Base-by-base conservation (phyloP, 2,888 invertebrate genomes). In the Alsophila aescularia region DNA sequence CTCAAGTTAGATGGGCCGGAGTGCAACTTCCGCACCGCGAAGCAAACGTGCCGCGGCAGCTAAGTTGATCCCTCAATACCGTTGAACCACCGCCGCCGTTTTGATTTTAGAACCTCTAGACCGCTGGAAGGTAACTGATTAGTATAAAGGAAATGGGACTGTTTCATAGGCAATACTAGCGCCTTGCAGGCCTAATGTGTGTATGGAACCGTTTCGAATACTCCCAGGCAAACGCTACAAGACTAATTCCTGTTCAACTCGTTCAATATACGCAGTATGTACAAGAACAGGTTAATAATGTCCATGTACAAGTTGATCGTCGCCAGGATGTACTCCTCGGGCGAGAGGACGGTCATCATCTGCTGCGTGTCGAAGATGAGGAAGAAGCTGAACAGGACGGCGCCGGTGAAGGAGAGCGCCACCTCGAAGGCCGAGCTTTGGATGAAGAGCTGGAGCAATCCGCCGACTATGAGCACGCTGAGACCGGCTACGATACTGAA, bases 251-350 rank as follows among this genome's bases (percentile, higher is more conserved):
- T 85, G 73, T 92, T 93, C 29, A 93, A 60, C 51, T 93, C 94
- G 61, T 94, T 94, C 47, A 97, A 89, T 66, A 96, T 94, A 56
- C 96, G 93, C 52, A 98, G 92, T 67, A 97, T 95, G 79, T 96
- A 94, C 13, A 97, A 74, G 89, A 98, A 98, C 62, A 97, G 87
- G 83, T 97, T 97, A 63, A 98, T 92, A 55, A 98, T 96, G 74
- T 98, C 97, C 90, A 97, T 92, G 81, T 98, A 98, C 36, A 98
- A 90, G 80, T 95, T 96, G 77, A 97, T 96, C 0, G 97, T 95
- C 1, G 96, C 97, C 43, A 96, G 85, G 68, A 98, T 96, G 83
- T 98, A 98, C 76, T 98, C 97, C 79, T 98, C 97, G 0, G 97
- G 95, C 0, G 96, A 96, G 45, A 96, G 87, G 2, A 93, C 93